phyloP scores from a whole-genome alignment of 2,888 invertebrate genomes.

The Holacanthella duospinosa region DNA sequence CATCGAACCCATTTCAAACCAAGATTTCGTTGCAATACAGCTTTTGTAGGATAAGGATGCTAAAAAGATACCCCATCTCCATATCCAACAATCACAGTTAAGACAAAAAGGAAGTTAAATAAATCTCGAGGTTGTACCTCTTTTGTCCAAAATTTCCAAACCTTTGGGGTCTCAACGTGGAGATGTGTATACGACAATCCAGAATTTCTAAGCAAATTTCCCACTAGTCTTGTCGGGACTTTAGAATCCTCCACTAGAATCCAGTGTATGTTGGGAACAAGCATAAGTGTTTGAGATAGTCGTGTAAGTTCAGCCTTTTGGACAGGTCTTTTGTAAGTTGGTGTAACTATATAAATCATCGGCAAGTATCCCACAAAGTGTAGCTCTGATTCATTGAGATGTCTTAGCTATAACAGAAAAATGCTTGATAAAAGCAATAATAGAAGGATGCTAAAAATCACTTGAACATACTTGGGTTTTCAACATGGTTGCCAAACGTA shows the following conservation, averaged over 20 bases:
- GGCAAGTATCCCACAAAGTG: constrained; percentile 42
- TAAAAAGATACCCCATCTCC: no score
- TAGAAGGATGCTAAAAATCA: no score
- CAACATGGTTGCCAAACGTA: no score
- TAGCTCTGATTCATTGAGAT: not conserved
- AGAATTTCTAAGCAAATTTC: constrained; percentile 57
- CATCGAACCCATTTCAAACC: constrained; percentile 70
- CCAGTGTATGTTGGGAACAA: constrained; percentile 84
- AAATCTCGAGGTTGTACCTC: no score
- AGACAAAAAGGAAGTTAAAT: no score
- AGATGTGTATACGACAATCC: constrained; percentile 57
- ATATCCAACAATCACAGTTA: no score
- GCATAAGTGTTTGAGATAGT: constrained; percentile 72
- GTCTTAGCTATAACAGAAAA: no score
- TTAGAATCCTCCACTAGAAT: constrained; percentile 79
- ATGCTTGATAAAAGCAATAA: no score
- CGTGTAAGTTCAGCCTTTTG: constrained; percentile 92
- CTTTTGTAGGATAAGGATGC: constrained; percentile 40
- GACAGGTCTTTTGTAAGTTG: constrained; percentile 74
- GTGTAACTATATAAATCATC: constrained; percentile 80
- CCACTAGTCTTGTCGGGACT: constrained; percentile 58
- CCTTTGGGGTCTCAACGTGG: constrained; percentile 57
- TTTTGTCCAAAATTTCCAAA: constrained; percentile 57
- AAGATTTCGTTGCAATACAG: constrained; percentile 80
- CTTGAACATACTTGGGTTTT: no score